A percentile compares a stretch with the other conserved stretches of the same genome.
These are phyloP conservation scores for Pinna nobilis DNA, from an alignment of 1,140 invertebrate species.

Conservation along the genomic window DNA sequence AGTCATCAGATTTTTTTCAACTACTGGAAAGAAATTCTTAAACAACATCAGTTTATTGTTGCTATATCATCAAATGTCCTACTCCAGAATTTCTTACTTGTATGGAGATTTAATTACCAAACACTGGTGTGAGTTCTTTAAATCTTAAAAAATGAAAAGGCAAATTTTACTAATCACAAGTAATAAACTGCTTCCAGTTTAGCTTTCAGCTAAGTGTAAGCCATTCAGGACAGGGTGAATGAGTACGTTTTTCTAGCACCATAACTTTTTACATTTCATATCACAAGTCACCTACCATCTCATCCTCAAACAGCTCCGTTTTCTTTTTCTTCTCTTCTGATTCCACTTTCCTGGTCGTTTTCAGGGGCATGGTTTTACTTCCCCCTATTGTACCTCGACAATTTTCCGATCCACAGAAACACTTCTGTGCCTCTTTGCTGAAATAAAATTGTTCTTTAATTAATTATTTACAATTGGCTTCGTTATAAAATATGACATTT, in stretches of 20 bases:
- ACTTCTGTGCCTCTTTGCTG: slow-evolving; percentile 92
- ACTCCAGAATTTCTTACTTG: background rate
- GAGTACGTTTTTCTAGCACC: too few species aligned
- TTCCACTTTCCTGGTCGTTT: slow-evolving; percentile 77
- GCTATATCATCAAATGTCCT: too few species aligned
- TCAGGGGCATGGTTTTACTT: slow-evolving; percentile 61
- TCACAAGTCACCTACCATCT: slow-evolving; percentile 16
- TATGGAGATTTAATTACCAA: background rate
- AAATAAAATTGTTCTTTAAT: background rate
- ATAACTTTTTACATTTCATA: too few species aligned
- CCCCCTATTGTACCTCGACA: slow-evolving; percentile 95
- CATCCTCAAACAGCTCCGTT: slow-evolving; percentile 60
- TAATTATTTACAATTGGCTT: background rate
- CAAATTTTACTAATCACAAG: too few species aligned
- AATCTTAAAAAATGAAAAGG: too few species aligned
- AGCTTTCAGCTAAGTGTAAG: too few species aligned
- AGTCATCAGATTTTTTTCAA: background rate
- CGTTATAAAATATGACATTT: background rate
- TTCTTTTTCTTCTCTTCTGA: slow-evolving; percentile 58
- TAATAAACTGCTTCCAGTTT: too few species aligned
- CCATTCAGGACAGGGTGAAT: too few species aligned
- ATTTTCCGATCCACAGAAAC: slow-evolving; percentile 90
- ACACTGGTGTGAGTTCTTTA: background rate
- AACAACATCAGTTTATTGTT: too few species aligned
- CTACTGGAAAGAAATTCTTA: background rate